Percentiles rank a stretch among this genome's conserved stretches.
Conservation (phyloP, 2,888 invertebrate species). For the Stenotaenia linearis region DNA sequence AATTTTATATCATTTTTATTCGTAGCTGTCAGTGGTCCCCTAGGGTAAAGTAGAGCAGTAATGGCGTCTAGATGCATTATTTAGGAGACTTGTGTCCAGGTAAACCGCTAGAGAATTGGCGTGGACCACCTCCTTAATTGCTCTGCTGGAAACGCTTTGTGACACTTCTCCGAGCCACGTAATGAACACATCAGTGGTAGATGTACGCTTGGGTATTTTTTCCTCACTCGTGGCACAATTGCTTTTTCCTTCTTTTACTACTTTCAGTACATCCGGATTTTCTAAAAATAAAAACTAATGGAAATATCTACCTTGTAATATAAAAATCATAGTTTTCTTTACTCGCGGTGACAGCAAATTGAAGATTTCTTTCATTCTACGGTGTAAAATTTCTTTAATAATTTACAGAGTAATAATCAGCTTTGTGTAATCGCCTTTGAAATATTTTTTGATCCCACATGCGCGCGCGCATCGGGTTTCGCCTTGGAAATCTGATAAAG, state of each 20-base stretch:
- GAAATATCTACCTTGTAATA: neutral
- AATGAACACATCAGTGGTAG: slow-evolving; percentile 21
- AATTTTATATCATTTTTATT: neutral
- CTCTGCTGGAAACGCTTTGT: slow-evolving; percentile 18
- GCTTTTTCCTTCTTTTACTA: neutral
- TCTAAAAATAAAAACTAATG: neutral
- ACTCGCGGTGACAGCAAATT: neutral
- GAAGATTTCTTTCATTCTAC: neutral
- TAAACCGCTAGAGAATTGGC: slow-evolving; percentile 16
- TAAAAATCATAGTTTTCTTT: neutral
- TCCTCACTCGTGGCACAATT: neutral
- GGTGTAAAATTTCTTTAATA: neutral
- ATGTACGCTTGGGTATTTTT: neutral
- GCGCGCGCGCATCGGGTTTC: neutral
- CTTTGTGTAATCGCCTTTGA: neutral
- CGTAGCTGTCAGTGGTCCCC: neutral
- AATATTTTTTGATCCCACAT: neutral
- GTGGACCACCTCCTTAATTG: slow-evolving; percentile 9
- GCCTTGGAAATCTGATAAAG: neutral
- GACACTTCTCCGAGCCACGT: slow-evolving; percentile 3
- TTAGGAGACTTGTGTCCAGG: neutral
- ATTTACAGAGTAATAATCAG: neutral
- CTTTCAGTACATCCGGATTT: neutral
- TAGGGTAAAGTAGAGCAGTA: neutral
- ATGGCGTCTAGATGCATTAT: slow-evolving; percentile 1